phyloP scores from a whole-genome alignment of 2,113 vertebrate genomes.

The Genyomyrus donnyi region DNA sequence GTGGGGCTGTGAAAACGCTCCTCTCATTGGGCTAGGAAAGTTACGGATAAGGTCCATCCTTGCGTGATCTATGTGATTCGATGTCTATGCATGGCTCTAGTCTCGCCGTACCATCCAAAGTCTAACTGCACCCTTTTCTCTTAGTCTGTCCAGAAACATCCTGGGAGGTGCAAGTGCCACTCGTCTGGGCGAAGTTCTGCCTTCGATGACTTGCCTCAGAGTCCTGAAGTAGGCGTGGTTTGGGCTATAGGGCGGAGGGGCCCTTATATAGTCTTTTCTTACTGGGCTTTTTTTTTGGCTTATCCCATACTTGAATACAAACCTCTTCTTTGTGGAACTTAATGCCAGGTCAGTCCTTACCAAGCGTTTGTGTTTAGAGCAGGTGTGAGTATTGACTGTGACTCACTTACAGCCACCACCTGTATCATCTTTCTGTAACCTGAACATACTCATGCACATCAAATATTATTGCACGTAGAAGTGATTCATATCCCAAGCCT shows the following conservation, averaged over 20 bases:
- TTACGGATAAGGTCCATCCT: background rate
- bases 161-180: constrained; percentile 57
- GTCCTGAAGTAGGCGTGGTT: constrained; percentile 68
- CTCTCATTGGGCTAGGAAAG: background rate
- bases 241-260: background rate
- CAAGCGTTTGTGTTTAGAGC: background rate
- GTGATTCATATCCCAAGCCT: background rate
- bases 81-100: background rate
- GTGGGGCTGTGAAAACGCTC: background rate
- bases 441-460: background rate
- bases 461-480: background rate
- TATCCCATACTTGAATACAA: background rate
- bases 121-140: constrained; percentile 20
- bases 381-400: background rate
- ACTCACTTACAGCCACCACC: background rate
- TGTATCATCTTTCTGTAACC: background rate
- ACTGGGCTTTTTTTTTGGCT: background rate
- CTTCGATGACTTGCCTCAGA: constrained; percentile 47
- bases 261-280: background rate
- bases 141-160: constrained; percentile 64
- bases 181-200: constrained; percentile 58
- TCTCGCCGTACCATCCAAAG: background rate
- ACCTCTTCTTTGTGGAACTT: background rate
- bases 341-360: background rate
- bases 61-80: background rate